phyloP scores from a whole-genome alignment of 2,888 invertebrate species.

The Camptogramma bilineatum region DNA sequence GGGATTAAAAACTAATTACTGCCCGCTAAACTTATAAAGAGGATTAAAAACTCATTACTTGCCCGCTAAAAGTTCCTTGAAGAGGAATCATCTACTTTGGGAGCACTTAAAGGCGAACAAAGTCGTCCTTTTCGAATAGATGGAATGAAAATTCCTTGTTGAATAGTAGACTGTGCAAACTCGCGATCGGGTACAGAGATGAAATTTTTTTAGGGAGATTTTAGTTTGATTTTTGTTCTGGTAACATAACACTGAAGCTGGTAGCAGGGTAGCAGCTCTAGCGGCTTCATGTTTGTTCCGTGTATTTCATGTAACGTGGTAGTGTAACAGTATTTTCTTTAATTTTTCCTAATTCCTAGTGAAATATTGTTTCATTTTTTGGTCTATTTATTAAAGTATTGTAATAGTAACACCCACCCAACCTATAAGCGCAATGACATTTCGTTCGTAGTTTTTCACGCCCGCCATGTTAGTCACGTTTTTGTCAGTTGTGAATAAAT shows the following conservation, averaged over 20 bases:
- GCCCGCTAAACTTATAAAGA: too few relatives aligned
- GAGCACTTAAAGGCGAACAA: too few relatives aligned
- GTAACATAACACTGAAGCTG: neutral
- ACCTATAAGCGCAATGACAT: conserved; percentile 32
- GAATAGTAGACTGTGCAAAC: too few relatives aligned
- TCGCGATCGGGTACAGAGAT: too few relatives aligned
- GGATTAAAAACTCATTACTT: too few relatives aligned
- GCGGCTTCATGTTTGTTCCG: conserved; percentile 1
- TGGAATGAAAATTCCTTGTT: too few relatives aligned
- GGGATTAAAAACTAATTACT: too few relatives aligned
- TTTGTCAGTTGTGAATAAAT: conserved; percentile 72
- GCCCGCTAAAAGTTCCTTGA: too few relatives aligned
- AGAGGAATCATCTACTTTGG: too few relatives aligned
- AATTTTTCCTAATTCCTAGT: neutral
- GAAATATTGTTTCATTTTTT: neutral
- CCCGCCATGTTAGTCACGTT: conserved; percentile 84
- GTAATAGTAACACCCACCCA: neutral
- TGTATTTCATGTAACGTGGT: neutral
- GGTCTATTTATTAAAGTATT: neutral
- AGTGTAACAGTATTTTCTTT: neutral
- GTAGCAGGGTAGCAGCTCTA: too few relatives aligned
- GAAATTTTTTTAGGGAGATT: too few relatives aligned
- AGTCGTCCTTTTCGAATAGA: too few relatives aligned
- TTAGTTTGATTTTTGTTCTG: neutral
- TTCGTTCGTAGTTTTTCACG: conserved; percentile 46